Conservation (phyloP, 2,113 vertebrate species). For the Corvus moneduloides region DNA sequence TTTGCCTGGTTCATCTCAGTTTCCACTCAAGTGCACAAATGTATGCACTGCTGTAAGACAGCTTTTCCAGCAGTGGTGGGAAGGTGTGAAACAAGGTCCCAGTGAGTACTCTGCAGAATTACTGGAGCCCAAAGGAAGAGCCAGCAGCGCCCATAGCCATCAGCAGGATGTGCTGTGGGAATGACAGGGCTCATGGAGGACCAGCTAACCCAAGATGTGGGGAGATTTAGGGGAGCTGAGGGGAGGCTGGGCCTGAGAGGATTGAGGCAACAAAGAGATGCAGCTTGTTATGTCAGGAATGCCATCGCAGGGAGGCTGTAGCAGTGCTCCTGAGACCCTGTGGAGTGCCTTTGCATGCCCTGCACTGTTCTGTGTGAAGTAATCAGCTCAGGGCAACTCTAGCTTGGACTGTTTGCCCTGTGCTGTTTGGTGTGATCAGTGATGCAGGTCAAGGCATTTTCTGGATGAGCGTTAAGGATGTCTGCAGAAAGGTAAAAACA, state of each 20-base stretch:
- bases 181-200: neutral
- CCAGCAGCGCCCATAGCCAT: accelerated
- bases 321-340: neutral
- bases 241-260: neutral
- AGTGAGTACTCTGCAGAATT: neutral
- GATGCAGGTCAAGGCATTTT: neutral
- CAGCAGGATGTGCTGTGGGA: neutral
- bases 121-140: neutral
- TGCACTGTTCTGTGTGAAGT: neutral
- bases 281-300: neutral
- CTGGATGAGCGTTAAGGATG: neutral
- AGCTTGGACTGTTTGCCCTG: neutral
- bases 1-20: neutral
- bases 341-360: neutral
- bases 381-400: neutral
- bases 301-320: neutral
- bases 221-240: neutral
- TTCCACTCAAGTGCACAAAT: neutral
- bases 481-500: neutral
- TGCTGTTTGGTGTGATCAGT: neutral
- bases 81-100: neutral
- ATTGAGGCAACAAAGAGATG: neutral
- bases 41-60: neutral
- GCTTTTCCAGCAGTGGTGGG: neutral
- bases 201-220: neutral